Conservation (phyloP, 2,113 vertebrate species). For the Indicator indicator region DNA sequence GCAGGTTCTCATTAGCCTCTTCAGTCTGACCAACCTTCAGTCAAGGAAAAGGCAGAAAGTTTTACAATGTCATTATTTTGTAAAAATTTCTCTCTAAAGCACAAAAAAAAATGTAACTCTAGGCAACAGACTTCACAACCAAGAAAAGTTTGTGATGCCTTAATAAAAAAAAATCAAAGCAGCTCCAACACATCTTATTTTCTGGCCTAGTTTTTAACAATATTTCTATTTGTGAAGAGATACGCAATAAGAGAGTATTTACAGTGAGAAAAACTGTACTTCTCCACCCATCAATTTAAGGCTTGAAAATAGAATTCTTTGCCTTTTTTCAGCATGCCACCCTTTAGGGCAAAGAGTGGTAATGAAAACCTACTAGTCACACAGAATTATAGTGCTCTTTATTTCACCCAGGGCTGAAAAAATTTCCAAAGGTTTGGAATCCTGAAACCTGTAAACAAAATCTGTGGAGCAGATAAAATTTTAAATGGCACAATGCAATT, state of each 20-base stretch:
- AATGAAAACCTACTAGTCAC: slow-evolving; percentile 89
- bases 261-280: slow-evolving; percentile 66
- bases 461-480: slow-evolving; percentile 99
- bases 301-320: slow-evolving; percentile 77
- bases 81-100: slow-evolving; percentile 60
- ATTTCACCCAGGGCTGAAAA: slow-evolving; percentile 79
- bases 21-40: slow-evolving; percentile 57
- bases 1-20: slow-evolving; percentile 62
- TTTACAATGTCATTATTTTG: slow-evolving; percentile 63
- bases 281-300: slow-evolving; percentile 65
- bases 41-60: slow-evolving; percentile 59
- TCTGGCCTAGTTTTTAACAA: slow-evolving; percentile 36
- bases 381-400: slow-evolving; percentile 90
- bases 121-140: slow-evolving; percentile 20
- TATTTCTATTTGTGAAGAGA: slow-evolving; percentile 67
- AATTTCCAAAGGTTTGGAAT: slow-evolving; percentile 89
- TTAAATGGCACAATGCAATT: slow-evolving; percentile 99
- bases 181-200: not conserved
- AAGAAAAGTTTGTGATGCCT: slow-evolving; percentile 7
- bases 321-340: slow-evolving; percentile 85
- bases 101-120: slow-evolving; percentile 24
- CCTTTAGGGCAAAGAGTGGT: slow-evolving; percentile 87
- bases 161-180: slow-evolving; percentile 49
- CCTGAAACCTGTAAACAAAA: slow-evolving; percentile 98
- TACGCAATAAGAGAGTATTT: slow-evolving; percentile 66